A percentile compares a stretch with the other conserved stretches of the same genome.
These are phyloP conservation scores for Cistogaster globosa DNA, from an alignment of 2,888 invertebrate species.

Conservation along the genomic window DNA sequence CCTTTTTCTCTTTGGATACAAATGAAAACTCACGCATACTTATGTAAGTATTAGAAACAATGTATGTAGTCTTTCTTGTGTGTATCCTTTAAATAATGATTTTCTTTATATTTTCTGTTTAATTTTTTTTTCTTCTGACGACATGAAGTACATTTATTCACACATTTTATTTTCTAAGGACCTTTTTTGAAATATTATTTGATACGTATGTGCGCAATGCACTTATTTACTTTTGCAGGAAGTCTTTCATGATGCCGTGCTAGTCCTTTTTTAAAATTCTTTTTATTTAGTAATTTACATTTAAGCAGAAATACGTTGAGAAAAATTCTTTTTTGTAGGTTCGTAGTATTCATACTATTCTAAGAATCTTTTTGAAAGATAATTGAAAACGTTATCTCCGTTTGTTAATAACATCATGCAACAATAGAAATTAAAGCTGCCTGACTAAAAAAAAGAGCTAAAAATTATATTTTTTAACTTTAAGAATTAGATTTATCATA, in stretches of 20 bases:
- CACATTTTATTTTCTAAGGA: constrained; percentile 28
- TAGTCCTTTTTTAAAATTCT: neutral
- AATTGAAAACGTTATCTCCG: neutral
- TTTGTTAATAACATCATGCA: too few relatives aligned
- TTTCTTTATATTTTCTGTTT: constrained; percentile 19
- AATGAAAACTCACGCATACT: neutral
- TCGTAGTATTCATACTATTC: neutral
- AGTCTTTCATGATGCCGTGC: constrained; percentile 31
- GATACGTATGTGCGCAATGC: constrained; percentile 16
- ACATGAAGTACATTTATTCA: constrained; percentile 29
- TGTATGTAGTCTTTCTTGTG: neutral
- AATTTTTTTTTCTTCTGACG: neutral
- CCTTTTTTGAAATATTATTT: constrained; percentile 34
- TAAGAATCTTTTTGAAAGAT: too few relatives aligned
- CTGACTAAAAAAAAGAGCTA: too few relatives aligned
- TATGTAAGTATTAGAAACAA: constrained; percentile 20
- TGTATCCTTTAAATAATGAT: constrained; percentile 31
- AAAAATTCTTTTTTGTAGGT: neutral
- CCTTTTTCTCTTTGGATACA: constrained; percentile 11
- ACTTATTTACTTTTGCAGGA: constrained; percentile 11
- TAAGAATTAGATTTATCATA: too few relatives aligned
- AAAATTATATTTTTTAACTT: too few relatives aligned
- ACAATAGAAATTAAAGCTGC: too few relatives aligned
- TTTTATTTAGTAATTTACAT: constrained; percentile 1
- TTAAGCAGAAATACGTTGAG: constrained; percentile 1